These are phyloP conservation scores for Cosmia pyralina DNA, from an alignment of 2,888 invertebrate species.

Conservation along the genomic window DNA sequence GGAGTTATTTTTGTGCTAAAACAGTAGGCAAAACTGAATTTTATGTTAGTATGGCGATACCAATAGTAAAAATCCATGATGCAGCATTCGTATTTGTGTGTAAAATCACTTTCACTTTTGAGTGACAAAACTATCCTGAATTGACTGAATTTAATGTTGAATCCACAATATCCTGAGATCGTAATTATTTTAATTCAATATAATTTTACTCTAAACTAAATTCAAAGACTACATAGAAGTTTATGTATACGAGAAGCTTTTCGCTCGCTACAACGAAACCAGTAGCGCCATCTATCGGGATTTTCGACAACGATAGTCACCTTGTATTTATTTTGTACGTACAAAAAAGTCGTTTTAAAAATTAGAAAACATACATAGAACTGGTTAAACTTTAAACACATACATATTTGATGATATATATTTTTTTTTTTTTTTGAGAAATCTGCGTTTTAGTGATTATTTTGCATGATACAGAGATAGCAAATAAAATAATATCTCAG, in stretches of 20 bases:
- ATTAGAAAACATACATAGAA: background rate
- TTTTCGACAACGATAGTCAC: background rate
- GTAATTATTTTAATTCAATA: background rate
- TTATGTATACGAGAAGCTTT: background rate
- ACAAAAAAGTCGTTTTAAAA: no score
- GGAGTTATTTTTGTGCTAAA: background rate
- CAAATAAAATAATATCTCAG: no score
- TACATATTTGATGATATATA: no score
- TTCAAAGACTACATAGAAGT: background rate
- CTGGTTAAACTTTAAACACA: background rate
- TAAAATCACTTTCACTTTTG: background rate
- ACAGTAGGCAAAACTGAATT: background rate
- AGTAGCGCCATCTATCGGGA: constrained; percentile 44
- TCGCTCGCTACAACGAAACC: constrained; percentile 9
- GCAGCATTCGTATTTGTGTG: background rate
- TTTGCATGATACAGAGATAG: background rate
- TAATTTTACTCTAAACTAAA: background rate
- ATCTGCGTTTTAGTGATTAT: background rate
- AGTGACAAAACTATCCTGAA: background rate
- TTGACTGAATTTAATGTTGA: background rate
- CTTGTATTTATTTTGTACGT: background rate
- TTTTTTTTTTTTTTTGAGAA: background rate
- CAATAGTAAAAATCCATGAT: background rate
- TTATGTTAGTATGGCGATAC: no score
- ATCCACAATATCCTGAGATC: background rate